Conservation (phyloP, 2,113 vertebrate species). For the Psilopogon haemacephalus region DNA sequence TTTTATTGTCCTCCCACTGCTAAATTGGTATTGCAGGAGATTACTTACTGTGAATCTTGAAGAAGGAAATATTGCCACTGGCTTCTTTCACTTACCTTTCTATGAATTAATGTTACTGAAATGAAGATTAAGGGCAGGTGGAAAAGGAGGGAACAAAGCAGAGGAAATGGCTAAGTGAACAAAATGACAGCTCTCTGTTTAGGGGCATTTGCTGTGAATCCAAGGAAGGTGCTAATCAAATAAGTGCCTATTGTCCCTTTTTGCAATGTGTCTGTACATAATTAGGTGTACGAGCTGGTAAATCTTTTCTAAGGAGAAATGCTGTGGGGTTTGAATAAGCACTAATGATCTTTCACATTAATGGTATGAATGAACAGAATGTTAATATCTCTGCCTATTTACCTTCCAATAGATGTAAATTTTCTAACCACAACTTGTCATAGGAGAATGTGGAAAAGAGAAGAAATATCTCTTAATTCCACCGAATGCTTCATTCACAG, state of each 20-base stretch:
- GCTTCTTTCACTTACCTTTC: not conserved
- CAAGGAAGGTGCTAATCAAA: not conserved
- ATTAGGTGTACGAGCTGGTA: conserved; percentile 2
- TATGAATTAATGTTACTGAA: not conserved
- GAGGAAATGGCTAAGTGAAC: not conserved
- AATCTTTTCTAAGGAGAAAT: not conserved
- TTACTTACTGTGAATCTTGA: not conserved
- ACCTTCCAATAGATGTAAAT: not conserved
- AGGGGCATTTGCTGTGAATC: not conserved
- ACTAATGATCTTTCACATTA: not conserved
- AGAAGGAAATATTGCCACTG: not conserved
- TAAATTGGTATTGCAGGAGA: not conserved
- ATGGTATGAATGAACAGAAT: not conserved
- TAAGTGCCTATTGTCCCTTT: not conserved
- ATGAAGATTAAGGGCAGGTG: not conserved
- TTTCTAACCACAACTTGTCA: not conserved
- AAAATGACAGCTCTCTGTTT: not conserved
- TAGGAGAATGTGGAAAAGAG: not conserved
- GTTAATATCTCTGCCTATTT: not conserved
- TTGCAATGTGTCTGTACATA: not conserved
- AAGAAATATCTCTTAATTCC: not conserved
- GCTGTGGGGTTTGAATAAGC: not conserved
- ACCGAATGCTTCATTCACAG: not conserved
- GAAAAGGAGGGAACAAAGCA: not conserved
- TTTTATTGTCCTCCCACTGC: conserved; percentile 4